phyloP scores from a whole-genome alignment of 2,797 vertebrate species.

The Champsocephalus esox region DNA sequence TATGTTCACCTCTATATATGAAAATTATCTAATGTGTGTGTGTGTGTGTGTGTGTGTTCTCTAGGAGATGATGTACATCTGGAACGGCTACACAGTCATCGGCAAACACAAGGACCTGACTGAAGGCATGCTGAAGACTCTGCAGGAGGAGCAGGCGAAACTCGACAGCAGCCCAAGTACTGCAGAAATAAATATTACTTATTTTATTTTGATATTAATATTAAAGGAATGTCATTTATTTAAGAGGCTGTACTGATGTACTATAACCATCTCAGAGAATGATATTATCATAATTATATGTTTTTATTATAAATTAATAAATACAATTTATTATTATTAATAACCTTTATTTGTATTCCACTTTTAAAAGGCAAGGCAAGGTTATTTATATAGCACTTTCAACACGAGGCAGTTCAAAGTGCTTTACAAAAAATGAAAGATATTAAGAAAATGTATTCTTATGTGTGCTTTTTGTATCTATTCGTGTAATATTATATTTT shows the following conservation, averaged over 20 bases:
- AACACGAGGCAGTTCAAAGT: too few species aligned
- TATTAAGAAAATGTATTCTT: too few species aligned
- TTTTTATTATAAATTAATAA: too few species aligned
- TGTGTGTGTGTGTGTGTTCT: conserved; percentile 38
- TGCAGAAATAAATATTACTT: conserved; percentile 1
- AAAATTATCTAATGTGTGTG: not conserved
- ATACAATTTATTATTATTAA: too few species aligned
- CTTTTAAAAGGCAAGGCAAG: too few species aligned
- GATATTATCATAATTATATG: not conserved
- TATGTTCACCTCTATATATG: not conserved
- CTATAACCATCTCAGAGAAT: not conserved
- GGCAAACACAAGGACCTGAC: conserved; percentile 95
- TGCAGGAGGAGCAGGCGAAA: conserved; percentile 89
- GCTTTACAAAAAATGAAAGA: too few species aligned
- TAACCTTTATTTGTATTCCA: too few species aligned
- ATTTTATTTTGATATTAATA: not conserved
- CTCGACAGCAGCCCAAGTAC: conserved; percentile 90
- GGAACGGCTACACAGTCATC: conserved; percentile 97
- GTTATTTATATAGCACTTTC: too few species aligned
- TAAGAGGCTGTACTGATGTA: conserved; percentile 3
- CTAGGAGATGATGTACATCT: conserved; percentile 99
- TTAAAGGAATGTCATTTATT: conserved; percentile 4
- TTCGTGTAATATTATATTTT: too few species aligned
- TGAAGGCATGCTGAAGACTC: conserved; percentile 92
- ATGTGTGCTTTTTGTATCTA: too few species aligned